phyloP scores from a whole-genome alignment of 1,140 invertebrate species.

The Teleogryllus occipitalis region DNA sequence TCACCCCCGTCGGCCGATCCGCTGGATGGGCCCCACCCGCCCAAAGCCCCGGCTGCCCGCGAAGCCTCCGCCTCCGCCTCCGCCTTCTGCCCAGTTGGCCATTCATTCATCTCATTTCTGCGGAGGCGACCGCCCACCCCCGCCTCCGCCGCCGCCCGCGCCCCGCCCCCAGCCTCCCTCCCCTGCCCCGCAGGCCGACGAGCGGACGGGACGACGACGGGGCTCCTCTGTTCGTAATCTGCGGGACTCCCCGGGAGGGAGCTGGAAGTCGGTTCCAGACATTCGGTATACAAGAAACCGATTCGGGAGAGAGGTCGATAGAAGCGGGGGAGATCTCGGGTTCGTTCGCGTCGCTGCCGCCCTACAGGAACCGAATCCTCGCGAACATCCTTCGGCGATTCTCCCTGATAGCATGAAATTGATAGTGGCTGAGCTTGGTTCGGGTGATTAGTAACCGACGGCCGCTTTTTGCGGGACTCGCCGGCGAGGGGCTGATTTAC shows the following conservation, averaged over 20 bases:
- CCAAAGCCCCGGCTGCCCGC: background rate
- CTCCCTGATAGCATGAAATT: background rate
- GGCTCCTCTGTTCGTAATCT: background rate
- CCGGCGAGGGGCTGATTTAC: background rate
- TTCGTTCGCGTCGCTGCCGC: background rate
- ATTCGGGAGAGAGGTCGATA: background rate
- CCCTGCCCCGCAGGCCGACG: too few species aligned
- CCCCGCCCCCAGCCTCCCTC: background rate
- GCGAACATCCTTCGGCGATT: background rate
- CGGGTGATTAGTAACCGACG: background rate
- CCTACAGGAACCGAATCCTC: background rate
- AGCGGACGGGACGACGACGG: too few species aligned
- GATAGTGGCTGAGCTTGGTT: background rate
- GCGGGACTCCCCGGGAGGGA: background rate
- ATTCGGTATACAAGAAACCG: background rate
- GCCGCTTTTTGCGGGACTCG: background rate
- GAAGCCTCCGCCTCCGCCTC: background rate
- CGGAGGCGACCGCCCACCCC: too few species aligned
- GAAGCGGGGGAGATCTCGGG: background rate
- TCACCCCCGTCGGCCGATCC: too few species aligned
- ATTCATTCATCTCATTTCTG: background rate
- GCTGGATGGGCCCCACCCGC: too few species aligned
- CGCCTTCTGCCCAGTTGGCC: background rate
- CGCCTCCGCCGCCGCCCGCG: too few species aligned
- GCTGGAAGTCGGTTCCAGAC: background rate